Percentiles rank a stretch among this genome's conserved stretches.
These are phyloP conservation scores for Mycteria americana DNA, from an alignment of 2,797 vertebrate genomes.

Conservation along the genomic window DNA sequence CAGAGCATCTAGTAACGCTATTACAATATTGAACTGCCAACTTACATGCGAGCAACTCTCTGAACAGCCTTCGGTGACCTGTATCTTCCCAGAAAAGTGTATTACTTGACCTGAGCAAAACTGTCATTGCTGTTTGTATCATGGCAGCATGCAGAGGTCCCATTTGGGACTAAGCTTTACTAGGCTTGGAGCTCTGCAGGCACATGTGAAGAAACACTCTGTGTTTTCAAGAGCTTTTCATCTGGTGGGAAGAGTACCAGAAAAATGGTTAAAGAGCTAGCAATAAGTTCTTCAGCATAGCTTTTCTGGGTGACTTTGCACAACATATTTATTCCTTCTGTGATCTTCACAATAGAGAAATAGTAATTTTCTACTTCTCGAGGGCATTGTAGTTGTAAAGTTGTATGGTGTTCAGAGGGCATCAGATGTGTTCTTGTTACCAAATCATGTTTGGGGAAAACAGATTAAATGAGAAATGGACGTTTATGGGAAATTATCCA, in stretches of 20 bases:
- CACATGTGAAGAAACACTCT: not conserved
- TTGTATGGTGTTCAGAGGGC: not conserved
- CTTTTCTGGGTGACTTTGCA: slow-evolving; percentile 33
- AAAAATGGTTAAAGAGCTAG: slow-evolving; percentile 17
- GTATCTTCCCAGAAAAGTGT: not conserved
- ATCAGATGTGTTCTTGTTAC: not conserved
- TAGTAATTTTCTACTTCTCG: not conserved
- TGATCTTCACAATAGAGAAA: slow-evolving; percentile 28
- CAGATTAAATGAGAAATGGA: not conserved
- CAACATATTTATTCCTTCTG: slow-evolving; percentile 18
- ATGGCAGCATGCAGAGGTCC: not conserved
- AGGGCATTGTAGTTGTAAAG: not conserved
- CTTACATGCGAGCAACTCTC: not conserved
- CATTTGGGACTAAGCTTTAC: not conserved
- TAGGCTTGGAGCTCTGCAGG: not conserved
- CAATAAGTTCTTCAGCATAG: not conserved
- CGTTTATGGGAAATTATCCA: not conserved
- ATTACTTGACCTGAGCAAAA: slow-evolving; percentile 27
- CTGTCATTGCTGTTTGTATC: not conserved
- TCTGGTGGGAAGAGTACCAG: slow-evolving; percentile 22
- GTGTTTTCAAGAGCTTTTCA: slow-evolving; percentile 30
- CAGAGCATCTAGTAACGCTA: not conserved
- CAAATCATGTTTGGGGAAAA: slow-evolving; percentile 27
- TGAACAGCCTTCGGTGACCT: not conserved
- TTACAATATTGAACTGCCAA: not conserved